Percentiles rank a stretch among this genome's conserved stretches.
Conservation (phyloP, 2,113 vertebrate genomes). For the Thunnus thynnus region DNA sequence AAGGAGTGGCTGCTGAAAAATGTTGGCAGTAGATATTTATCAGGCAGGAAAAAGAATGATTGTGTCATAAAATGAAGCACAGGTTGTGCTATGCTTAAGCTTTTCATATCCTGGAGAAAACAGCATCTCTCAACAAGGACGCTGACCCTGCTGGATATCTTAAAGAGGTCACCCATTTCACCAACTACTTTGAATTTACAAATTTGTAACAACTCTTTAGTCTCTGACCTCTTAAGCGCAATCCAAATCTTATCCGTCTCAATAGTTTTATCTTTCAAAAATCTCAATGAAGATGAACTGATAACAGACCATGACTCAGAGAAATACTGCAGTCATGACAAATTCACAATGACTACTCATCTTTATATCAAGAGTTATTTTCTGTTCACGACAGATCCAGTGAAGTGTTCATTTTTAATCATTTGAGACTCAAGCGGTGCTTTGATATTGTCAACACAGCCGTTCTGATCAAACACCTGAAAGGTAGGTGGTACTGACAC, state of each 20-base stretch:
- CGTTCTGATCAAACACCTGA: constrained; percentile 45
- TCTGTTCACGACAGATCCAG: constrained; percentile 23
- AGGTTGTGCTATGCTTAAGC: not conserved
- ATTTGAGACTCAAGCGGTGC: constrained; percentile 11
- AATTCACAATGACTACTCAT: constrained; percentile 49
- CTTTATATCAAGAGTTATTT: constrained; percentile 52
- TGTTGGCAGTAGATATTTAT: constrained; percentile 8
- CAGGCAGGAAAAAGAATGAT: not conserved
- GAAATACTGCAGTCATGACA: constrained; percentile 27
- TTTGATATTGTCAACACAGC: constrained; percentile 42
- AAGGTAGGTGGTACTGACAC: constrained; percentile 40
- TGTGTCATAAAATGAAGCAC: constrained; percentile 5
- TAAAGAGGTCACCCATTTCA: not conserved
- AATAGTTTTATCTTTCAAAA: constrained; percentile 28
- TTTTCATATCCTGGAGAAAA: not conserved
- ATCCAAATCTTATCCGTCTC: constrained; percentile 5
- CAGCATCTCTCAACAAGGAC: constrained; percentile 2
- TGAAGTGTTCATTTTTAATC: constrained; percentile 46
- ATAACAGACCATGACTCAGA: constrained; percentile 36
- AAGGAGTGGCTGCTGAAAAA: not conserved
- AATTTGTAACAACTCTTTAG: not conserved
- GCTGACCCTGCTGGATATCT: not conserved
- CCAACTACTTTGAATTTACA: not conserved
- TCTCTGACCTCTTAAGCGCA: not conserved
- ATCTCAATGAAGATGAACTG: constrained; percentile 1